A percentile compares a stretch with the other conserved stretches of the same genome.
These are phyloP conservation scores for Gallinago solitaria DNA, from an alignment of 2,797 vertebrate species.

Conservation along the genomic window DNA sequence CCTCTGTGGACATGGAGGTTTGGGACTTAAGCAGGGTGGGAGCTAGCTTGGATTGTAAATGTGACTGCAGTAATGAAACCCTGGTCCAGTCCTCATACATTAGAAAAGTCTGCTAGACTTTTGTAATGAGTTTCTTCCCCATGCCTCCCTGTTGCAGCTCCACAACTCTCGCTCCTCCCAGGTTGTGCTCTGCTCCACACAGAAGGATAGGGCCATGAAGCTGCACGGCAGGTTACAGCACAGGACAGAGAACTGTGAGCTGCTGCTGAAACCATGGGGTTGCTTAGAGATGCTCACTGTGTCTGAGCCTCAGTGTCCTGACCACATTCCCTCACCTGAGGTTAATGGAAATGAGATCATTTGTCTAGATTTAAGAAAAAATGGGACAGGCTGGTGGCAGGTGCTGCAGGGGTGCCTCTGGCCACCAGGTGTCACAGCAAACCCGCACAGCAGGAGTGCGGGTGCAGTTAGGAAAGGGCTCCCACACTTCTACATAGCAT, in stretches of 20 bases:
- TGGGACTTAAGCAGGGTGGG: neutral
- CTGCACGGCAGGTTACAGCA: neutral
- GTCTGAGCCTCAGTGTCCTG: neutral
- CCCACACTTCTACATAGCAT: neutral
- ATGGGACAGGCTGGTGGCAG: neutral
- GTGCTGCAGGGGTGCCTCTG: neutral
- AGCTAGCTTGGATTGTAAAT: neutral
- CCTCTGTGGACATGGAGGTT: neutral
- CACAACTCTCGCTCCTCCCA: neutral
- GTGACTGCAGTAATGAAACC: neutral
- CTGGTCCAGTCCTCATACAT: neutral
- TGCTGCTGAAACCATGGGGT: neutral
- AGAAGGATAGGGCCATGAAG: neutral
- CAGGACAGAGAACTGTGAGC: neutral
- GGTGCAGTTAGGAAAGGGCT: neutral
- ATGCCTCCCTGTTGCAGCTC: neutral
- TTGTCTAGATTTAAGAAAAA: neutral
- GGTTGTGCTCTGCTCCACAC: neutral
- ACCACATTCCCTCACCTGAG: neutral
- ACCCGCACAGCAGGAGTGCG: neutral
- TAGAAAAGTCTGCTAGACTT: neutral
- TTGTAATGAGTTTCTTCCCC: neutral
- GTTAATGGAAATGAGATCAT: neutral
- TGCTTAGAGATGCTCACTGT: neutral
- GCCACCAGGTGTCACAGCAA: conserved; percentile 52